Percentiles rank a stretch among this genome's conserved stretches.
Conservation (phyloP, 2,888 invertebrate genomes). For the Laothoe populi region DNA sequence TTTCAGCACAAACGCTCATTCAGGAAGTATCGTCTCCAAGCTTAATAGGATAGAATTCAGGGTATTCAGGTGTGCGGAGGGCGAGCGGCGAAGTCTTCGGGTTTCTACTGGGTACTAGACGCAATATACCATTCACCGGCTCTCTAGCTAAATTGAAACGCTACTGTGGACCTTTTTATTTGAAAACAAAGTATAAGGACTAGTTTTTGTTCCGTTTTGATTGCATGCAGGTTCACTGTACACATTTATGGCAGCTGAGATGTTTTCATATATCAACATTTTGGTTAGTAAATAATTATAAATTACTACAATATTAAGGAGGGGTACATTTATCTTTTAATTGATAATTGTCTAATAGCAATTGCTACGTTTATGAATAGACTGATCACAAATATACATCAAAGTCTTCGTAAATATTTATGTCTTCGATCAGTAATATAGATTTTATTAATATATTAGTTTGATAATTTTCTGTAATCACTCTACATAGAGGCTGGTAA, state of each 20-base stretch:
- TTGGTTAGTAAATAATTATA: too few relatives aligned
- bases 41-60: constrained; percentile 57
- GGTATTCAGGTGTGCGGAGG: constrained; percentile 52
- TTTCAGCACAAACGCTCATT: constrained; percentile 48
- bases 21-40: constrained; percentile 46
- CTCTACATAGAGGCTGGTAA: too few relatives aligned
- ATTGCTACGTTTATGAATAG: too few relatives aligned
- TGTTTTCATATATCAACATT: not conserved
- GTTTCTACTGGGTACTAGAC: constrained; percentile 39
- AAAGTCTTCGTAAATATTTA: too few relatives aligned
- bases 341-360: too few relatives aligned
- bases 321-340: too few relatives aligned
- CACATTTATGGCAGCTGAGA: constrained; percentile 4
- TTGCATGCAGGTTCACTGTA: not conserved
- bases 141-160: constrained; percentile 39
- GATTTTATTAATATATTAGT: too few relatives aligned
- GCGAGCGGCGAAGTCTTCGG: constrained; percentile 32
- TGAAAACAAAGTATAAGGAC: constrained; percentile 15
- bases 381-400: too few relatives aligned
- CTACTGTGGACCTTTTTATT: constrained; percentile 3
- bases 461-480: too few relatives aligned
- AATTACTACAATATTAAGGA: too few relatives aligned
- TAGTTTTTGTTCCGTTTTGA: constrained; percentile 17
- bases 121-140: constrained; percentile 44
- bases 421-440: too few relatives aligned